Evolutionary conservation across 2,797 vertebrate species (phyloP), one percentile per base, ranked within the genome.

Genomic region (Varecia variegata): DNA sequence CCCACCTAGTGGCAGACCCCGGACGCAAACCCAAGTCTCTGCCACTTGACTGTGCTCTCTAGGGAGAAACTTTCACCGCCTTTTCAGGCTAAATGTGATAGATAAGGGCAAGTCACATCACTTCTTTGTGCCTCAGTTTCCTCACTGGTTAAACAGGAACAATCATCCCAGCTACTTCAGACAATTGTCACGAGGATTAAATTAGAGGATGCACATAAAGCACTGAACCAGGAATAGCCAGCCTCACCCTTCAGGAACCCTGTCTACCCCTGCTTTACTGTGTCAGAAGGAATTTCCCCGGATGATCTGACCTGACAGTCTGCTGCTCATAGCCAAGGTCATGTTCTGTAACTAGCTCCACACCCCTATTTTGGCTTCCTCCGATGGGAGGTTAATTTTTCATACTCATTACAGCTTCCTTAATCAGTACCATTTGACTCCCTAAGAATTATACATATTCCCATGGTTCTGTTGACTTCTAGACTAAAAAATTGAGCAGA

Each of bases 401-500:
- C 56, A 82, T 47, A 79, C 52, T 96, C 71, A 74, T 70, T 76
- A 52, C 30, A 70, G 67, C n/a, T 85, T 93, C 73, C 76, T 93
- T 73, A 85, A 86, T 93, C 80, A 65, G 40, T 47, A 68, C 50
- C 32, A 60, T 47, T 94, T 95, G 90, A 94, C 83, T 92, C 50
- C 54, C 23, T 92, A 54, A 93, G 82, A 81, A 88, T 89, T 83
- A 67, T 9, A 52, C 45, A 52, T 86, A 93, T 70, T 65, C 38
- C 90, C 12, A 54, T 35, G 54, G 32, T 90, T 94, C 74, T 96
- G 27, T 89, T 92, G 50, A 67, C 84, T 93, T 83, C 35, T 76
- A 71, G 13, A 30, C 35, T 95, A 91, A 94, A 79, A 62, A 54
- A 77, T 82, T 90, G 65, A 97, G 73, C 77, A 88, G 47, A 85